These are phyloP conservation scores for Shinisaurus crocodilurus DNA, from an alignment of 2,113 vertebrate species.

Conservation along the genomic window DNA sequence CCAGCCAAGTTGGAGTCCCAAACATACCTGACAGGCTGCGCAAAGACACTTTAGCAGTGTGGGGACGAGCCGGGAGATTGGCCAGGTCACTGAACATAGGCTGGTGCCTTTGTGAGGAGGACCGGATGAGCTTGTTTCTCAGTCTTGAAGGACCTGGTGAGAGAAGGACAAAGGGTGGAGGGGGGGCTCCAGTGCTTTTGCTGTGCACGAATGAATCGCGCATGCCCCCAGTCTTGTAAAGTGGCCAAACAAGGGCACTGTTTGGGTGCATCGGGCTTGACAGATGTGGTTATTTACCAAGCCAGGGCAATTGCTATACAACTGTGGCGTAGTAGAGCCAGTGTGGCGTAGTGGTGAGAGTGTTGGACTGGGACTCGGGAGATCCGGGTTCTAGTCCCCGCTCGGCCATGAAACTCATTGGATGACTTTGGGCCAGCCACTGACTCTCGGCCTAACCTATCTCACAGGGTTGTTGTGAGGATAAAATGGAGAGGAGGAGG, in stretches of 20 bases:
- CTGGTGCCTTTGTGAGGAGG: background rate
- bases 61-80: slow-evolving; percentile 42
- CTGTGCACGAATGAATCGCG: background rate
- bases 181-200: background rate
- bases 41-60: slow-evolving; percentile 57
- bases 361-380: too few relatives aligned
- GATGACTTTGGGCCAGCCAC: too few relatives aligned
- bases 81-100: background rate
- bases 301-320: background rate
- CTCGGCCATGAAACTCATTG: too few relatives aligned
- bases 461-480: too few relatives aligned
- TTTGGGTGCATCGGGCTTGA: background rate
- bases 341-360: too few relatives aligned
- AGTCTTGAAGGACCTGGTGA: background rate
- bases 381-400: too few relatives aligned
- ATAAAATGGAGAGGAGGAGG: too few relatives aligned
- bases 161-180: background rate
- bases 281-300: background rate
- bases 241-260: too few relatives aligned
- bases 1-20: accelerated
- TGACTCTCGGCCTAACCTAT: too few relatives aligned
- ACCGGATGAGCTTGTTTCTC: slow-evolving; percentile 38
- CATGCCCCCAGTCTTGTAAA: background rate
- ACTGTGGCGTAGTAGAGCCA: too few relatives aligned
- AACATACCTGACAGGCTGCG: slow-evolving; percentile 68